These are phyloP conservation scores for Miniopterus natalensis DNA, from an alignment of 2,113 vertebrate genomes.

Conservation along the genomic window DNA sequence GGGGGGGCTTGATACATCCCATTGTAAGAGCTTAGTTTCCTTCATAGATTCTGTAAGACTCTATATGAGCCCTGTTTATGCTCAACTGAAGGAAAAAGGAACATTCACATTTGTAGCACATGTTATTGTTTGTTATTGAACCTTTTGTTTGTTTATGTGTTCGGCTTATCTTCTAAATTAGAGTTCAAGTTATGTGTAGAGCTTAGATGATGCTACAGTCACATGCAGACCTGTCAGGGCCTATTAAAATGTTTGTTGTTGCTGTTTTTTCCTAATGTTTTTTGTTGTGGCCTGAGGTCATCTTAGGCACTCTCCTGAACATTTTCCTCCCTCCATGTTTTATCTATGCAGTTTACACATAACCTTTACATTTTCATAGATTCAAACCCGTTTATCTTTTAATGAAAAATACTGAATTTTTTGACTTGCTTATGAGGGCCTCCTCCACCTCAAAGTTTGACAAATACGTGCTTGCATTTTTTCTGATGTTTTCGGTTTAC, in stretches of 20 bases:
- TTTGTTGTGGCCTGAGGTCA: not conserved
- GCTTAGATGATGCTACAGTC: not conserved
- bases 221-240: not conserved
- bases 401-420: not conserved
- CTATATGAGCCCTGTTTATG: not conserved
- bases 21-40: not conserved
- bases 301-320: not conserved
- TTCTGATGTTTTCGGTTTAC: constrained; percentile 39
- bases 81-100: not conserved
- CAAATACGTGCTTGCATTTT: not conserved
- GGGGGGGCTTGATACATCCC: not conserved
- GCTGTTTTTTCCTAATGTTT: not conserved
- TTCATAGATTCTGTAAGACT: not conserved
- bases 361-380: not conserved
- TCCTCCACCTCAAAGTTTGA: not conserved
- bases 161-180: not conserved
- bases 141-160: not conserved
- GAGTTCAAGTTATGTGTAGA: not conserved
- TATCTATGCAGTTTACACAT: not conserved
- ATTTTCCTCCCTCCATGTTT: not conserved
- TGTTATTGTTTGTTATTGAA: not conserved
- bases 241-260: not conserved
- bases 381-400: not conserved
- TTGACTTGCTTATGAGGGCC: not conserved
- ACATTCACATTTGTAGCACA: not conserved